Conservation (phyloP, 2,888 invertebrate genomes). For the Cantharis rufa region DNA sequence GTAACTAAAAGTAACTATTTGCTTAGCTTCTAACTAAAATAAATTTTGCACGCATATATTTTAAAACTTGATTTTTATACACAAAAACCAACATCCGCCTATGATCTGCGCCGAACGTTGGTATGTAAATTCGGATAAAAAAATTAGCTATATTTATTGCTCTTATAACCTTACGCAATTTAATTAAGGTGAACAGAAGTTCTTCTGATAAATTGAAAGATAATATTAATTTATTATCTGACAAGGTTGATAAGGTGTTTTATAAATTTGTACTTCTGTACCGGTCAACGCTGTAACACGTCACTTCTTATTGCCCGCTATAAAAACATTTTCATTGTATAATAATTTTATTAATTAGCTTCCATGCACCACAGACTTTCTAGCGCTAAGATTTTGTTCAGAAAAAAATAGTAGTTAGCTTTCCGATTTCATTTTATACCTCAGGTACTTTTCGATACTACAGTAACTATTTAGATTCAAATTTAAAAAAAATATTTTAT, state of each 20-base stretch:
- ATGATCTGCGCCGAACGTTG: not conserved
- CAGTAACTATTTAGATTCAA: not conserved
- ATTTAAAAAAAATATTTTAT: not conserved
- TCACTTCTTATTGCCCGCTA: not conserved
- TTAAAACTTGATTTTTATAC: not conserved
- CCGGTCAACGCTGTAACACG: slow-evolving; percentile 9
- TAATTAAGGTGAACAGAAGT: slow-evolving; percentile 25
- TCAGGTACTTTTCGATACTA: slow-evolving; percentile 1
- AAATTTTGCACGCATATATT: not conserved
- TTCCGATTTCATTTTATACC: slow-evolving; percentile 10
- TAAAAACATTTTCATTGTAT: not conserved
- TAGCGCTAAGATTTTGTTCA: not conserved
- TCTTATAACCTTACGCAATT: slow-evolving; percentile 24
- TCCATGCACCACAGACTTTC: not conserved
- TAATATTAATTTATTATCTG: slow-evolving; percentile 22
- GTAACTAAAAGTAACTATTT: not conserved
- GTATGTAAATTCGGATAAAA: not conserved
- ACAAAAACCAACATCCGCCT: not conserved
- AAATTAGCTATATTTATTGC: slow-evolving; percentile 17
- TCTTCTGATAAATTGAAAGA: slow-evolving; percentile 27
- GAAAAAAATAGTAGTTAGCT: not conserved
- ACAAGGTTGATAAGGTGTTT: slow-evolving; percentile 21
- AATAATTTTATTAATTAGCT: not conserved
- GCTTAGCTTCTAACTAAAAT: not conserved
- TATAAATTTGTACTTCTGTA: slow-evolving; percentile 15